Evolutionary conservation across 2,797 vertebrate genomes (phyloP).

Genomic region (Poecilia wingei): DNA sequence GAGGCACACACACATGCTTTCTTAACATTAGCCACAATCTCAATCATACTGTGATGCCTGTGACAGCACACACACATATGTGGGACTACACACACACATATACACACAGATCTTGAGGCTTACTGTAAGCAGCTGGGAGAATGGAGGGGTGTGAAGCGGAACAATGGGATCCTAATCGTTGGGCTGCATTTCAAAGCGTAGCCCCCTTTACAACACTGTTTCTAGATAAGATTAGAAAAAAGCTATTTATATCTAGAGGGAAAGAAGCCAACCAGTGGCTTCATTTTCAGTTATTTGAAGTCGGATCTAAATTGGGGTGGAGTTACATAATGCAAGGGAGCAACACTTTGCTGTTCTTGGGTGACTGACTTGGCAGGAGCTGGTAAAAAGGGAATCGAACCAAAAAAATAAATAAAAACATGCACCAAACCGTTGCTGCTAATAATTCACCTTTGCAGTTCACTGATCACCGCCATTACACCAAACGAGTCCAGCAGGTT

Average conservation of each 20-base stretch:
- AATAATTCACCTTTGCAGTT: constrained; percentile 58
- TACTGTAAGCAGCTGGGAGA: constrained; percentile 79
- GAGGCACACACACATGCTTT: constrained; percentile 54
- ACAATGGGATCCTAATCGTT: constrained; percentile 82
- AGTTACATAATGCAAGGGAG: constrained; percentile 76
- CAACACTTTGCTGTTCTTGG: constrained; percentile 64
- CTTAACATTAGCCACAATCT: constrained; percentile 63
- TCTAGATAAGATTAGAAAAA: constrained; percentile 82
- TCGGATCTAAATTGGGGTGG: constrained; percentile 77
- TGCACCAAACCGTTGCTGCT: constrained; percentile 40
- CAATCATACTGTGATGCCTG: constrained; percentile 60
- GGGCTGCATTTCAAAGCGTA: constrained; percentile 80
- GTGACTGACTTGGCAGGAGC: neutral
- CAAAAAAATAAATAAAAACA: neutral
- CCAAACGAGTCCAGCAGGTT: constrained; percentile 38
- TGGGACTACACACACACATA: constrained; percentile 52
- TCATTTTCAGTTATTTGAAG: constrained; percentile 81
- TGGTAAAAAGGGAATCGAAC: constrained; percentile 21
- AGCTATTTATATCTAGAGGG: constrained; percentile 78
- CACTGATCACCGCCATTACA: constrained; percentile 45
- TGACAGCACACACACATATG: constrained; percentile 49
- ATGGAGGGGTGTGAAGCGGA: constrained; percentile 73
- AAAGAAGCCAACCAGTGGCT: constrained; percentile 71
- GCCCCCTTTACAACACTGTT: constrained; percentile 76
- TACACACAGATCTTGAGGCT: constrained; percentile 71